Evolutionary conservation across 1,140 invertebrate genomes (phyloP).

Genomic region (Hydropsyche tenuis): DNA sequence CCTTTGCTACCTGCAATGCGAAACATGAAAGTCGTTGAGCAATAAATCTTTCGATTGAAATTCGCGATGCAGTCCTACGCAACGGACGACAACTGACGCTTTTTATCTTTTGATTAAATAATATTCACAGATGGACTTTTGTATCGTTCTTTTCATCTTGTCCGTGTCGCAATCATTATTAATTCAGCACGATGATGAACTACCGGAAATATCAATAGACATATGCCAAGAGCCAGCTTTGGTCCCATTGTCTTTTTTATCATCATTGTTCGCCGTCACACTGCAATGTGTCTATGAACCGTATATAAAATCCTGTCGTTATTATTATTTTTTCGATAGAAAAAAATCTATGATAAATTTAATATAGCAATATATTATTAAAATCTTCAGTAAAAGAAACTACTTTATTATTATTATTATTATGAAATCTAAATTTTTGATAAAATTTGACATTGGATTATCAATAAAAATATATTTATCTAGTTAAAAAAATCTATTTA

Average conservation of each 20-base stretch:
- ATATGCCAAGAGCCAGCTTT: constrained; percentile 34
- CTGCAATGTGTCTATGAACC: not conserved
- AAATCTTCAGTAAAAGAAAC: too few species aligned
- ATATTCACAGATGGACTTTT: not conserved
- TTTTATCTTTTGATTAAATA: not conserved
- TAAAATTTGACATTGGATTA: too few species aligned
- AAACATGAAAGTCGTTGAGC: not conserved
- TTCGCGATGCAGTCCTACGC: not conserved
- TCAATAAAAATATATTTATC: too few species aligned
- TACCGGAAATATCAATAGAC: constrained; percentile 40
- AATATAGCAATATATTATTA: too few species aligned
- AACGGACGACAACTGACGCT: not conserved
- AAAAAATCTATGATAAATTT: too few species aligned
- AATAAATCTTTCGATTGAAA: not conserved
- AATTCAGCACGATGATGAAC: constrained; percentile 35
- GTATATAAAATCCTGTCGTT: not conserved
- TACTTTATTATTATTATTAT: too few species aligned
- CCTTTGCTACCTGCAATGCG: constrained; percentile 57
- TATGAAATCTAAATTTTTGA: too few species aligned
- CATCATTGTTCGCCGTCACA: constrained; percentile 15
- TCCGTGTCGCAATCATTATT: constrained; percentile 23
- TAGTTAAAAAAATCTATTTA: too few species aligned
- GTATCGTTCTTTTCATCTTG: constrained; percentile 22
- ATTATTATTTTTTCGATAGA: too few species aligned
- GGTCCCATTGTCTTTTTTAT: constrained; percentile 36